These are phyloP conservation scores for Neodiprion virginianus DNA, from an alignment of 1,140 invertebrate genomes.

Conservation along the genomic window DNA sequence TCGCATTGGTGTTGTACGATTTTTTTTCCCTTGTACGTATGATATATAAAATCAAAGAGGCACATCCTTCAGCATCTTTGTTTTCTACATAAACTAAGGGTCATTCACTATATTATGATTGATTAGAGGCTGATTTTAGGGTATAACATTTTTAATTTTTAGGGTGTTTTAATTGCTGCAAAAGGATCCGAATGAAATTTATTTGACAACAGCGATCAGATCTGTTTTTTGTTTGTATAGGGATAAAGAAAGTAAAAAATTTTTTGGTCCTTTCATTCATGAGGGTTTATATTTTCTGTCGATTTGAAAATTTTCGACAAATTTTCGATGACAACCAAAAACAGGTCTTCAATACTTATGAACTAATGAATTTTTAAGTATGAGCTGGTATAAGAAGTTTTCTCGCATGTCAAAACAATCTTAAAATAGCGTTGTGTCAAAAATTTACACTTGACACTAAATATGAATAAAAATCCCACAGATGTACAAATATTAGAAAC, in stretches of 20 bases:
- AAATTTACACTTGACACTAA: slow-evolving; percentile 28
- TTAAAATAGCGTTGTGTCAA: slow-evolving; percentile 23
- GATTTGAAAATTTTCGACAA: no score
- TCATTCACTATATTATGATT: not conserved
- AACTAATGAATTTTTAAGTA: not conserved
- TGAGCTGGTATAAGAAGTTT: not conserved
- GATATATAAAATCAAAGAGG: not conserved
- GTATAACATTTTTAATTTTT: slow-evolving; percentile 12
- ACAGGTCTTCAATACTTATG: not conserved
- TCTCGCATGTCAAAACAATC: not conserved
- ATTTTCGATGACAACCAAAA: not conserved
- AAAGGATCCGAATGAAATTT: not conserved
- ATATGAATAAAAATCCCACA: slow-evolving; percentile 38
- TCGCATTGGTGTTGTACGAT: not conserved
- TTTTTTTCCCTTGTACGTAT: not conserved
- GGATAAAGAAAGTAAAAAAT: not conserved
- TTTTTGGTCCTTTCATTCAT: not conserved
- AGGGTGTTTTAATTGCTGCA: not conserved
- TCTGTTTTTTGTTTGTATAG: not conserved
- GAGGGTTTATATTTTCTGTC: not conserved
- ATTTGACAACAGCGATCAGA: no score
- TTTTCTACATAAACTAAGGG: slow-evolving; percentile 8
- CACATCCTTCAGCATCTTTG: not conserved
- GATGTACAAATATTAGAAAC: slow-evolving; percentile 51
- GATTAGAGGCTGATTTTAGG: slow-evolving; percentile 12